These are phyloP conservation scores for Paralichthys olivaceus DNA, from an alignment of 2,113 vertebrate species.

Conservation along the genomic window DNA sequence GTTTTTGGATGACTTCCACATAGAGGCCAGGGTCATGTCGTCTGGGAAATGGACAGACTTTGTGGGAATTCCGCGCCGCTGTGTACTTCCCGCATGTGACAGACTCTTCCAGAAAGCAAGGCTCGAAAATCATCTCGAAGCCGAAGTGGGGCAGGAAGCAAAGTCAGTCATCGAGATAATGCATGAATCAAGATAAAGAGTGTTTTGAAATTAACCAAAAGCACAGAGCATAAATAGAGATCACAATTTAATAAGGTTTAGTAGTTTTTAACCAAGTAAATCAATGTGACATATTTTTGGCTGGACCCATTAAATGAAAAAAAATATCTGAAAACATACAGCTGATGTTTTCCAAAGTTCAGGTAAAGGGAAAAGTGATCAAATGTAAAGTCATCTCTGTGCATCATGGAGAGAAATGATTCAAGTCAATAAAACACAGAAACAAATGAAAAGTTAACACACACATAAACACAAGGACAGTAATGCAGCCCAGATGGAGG, in stretches of 20 bases:
- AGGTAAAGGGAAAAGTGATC: no score
- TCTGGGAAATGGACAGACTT: conserved; percentile 41
- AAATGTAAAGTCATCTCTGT: no score
- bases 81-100: conserved; percentile 38
- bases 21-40: conserved; percentile 10
- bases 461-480: no score
- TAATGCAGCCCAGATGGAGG: no score
- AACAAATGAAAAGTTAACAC: no score
- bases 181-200: background rate
- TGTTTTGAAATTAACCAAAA: background rate
- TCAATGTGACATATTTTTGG: background rate
- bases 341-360: background rate
- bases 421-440: no score
- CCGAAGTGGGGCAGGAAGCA: conserved; percentile 32
- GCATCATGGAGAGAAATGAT: no score
- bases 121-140: background rate
- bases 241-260: background rate
- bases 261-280: background rate
- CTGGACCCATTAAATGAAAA: background rate
- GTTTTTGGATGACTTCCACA: conserved; percentile 51
- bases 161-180: background rate
- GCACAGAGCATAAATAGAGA: background rate
- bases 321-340: background rate
- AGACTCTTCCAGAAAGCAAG: conserved; percentile 54
- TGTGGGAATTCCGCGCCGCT: conserved; percentile 58